Evolutionary conservation across 1,140 invertebrate genomes (phyloP).

Genomic region (Lucilia cuprina): DNA sequence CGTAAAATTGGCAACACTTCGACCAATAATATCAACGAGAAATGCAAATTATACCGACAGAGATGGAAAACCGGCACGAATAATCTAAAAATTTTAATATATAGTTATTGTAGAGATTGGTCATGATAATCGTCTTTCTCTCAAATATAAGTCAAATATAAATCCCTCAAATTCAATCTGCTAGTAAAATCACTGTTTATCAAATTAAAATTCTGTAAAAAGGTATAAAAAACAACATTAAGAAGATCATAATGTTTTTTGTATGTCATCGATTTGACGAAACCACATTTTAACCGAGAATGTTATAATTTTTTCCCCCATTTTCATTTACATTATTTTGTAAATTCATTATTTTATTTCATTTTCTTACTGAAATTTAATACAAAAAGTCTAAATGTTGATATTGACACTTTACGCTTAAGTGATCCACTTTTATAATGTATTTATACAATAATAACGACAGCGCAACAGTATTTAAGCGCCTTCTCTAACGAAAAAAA

Average conservation of each 20-base stretch:
- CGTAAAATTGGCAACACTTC: too few species aligned
- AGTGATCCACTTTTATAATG: conserved; percentile 23
- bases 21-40: too few species aligned
- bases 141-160: too few species aligned
- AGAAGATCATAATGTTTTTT: too few species aligned
- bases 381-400: conserved; percentile 28
- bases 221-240: too few species aligned
- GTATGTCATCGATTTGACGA: not conserved
- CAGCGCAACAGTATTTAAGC: not conserved
- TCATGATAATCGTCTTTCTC: too few species aligned
- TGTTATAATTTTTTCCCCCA: not conserved
- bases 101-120: too few species aligned
- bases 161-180: too few species aligned
- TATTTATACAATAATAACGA: not conserved
- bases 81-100: too few species aligned
- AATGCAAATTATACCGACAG: not conserved
- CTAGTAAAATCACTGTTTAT: too few species aligned
- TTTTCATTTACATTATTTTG: not conserved
- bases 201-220: too few species aligned
- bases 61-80: too few species aligned
- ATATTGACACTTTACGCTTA: conserved; percentile 34
- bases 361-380: conserved; percentile 6
- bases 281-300: conserved; percentile 28
- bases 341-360: not conserved
- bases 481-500: not conserved